Conservation (phyloP, 2,797 vertebrate species). For the Lepidocolaptes lacrymiger region DNA sequence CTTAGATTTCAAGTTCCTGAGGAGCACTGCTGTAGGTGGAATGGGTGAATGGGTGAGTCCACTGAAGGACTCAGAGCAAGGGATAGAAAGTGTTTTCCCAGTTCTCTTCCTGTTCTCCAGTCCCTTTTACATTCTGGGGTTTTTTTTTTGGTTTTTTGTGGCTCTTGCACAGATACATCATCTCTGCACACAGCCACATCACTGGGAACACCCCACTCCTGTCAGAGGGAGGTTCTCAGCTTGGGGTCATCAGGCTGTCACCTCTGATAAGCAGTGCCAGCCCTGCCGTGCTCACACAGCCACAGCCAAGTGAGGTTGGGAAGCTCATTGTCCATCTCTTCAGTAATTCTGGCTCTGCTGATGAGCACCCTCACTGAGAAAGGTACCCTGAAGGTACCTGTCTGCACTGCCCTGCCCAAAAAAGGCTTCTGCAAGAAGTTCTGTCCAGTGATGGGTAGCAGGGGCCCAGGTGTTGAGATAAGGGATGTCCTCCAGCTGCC, state of each 20-base stretch:
- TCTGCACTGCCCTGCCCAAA: conserved; percentile 34
- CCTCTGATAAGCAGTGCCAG: neutral
- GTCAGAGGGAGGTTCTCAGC: neutral
- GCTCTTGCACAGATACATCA: neutral
- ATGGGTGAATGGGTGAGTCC: neutral
- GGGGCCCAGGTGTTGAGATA: neutral
- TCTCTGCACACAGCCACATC: neutral
- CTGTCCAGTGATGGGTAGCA: neutral
- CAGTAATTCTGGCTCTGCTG: conserved; percentile 3
- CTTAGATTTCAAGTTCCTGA: neutral
- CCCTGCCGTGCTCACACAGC: neutral
- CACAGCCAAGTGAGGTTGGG: neutral
- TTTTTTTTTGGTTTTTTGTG: neutral
- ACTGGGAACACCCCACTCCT: neutral
- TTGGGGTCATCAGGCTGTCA: neutral
- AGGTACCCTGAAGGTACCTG: conserved; percentile 22
- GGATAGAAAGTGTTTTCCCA: neutral
- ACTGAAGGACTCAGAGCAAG: neutral
- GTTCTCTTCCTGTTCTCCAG: neutral
- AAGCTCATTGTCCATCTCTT: neutral
- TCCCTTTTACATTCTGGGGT: neutral
- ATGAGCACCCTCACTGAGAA: neutral
- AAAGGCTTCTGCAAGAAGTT: conserved; percentile 1
- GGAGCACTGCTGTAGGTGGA: neutral
- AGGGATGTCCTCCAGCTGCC: conserved; percentile 26